Base-by-base conservation (phyloP, 2,797 vertebrate genomes). In the Psittacula echo region DNA sequence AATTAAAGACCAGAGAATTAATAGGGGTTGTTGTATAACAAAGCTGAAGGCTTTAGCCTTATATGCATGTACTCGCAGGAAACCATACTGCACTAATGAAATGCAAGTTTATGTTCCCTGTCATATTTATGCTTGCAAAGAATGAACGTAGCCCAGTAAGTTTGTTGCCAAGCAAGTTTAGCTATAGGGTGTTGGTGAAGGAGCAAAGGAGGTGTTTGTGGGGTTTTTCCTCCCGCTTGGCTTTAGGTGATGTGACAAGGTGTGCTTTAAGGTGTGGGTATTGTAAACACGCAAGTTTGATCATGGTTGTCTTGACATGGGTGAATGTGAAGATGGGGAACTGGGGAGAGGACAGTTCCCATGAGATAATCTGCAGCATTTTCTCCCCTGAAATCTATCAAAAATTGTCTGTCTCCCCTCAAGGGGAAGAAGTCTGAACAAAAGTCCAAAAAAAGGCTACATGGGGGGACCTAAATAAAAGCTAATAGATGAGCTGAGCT, bases 1-100 rank as follows among this genome's bases (percentile, higher is more conserved):
- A 96, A 95, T 95, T 93, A 94, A 95, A 94, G 94, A 94, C 42
- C 85, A 80, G 85, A 95, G 85, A 96, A 97, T 96, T 96, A 97
- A 89, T 78, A 66, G 90, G 78, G 89, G 89, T 92, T 89, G 81
- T 85, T 92, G 67, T 71, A 81, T 66, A 91, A 76, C 75, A 84
- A 71, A 95, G 85, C 90, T 83, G 94, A 89, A 96, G 78, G 78
- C 75, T 95, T 96, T 95, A 86, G 95, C 81, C 82, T 85, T 72
- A 3, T 48, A 23, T 47, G 27, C 87, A 62, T 54, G 62, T 79
- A 70, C 70, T 79, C 14, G 12, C 64, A 85, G 76, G 68, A 88
- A 85, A 87, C 60, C 70, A 70, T 58, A 81, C 75, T 42, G 60
- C 42, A 32, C 62, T 95, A 94, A 93, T 53, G 88, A 96, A 96